A percentile compares a stretch with the other conserved stretches of the same genome.
These are phyloP conservation scores for Caenorhabditis latens DNA, from an alignment of 1,140 invertebrate species.

Conservation along the genomic window DNA sequence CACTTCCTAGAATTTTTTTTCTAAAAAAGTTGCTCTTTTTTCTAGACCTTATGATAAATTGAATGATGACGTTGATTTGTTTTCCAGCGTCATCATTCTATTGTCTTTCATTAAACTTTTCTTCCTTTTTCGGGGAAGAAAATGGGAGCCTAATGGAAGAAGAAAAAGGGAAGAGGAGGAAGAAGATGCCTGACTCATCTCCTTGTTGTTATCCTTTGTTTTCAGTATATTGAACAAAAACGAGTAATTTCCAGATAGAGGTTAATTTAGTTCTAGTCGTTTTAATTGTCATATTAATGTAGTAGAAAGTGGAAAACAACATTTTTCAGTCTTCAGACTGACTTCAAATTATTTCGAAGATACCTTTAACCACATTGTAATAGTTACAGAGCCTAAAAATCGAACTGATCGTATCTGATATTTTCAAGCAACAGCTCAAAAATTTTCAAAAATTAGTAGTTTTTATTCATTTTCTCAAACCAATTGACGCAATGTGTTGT, in stretches of 20 bases:
- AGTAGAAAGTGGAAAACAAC: neutral
- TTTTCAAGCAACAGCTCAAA: neutral
- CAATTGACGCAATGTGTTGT: conserved; percentile 1
- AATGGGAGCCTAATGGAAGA: neutral
- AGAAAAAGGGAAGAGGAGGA: conserved; percentile 1
- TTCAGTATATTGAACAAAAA: neutral
- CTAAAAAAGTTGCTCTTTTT: neutral
- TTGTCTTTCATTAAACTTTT: conserved; percentile 36
- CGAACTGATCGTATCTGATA: neutral
- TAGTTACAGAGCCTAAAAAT: too few species aligned
- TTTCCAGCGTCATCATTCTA: conserved; percentile 9
- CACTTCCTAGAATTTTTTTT: neutral
- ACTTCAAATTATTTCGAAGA: too few species aligned
- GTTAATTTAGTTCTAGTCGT: conserved; percentile 3
- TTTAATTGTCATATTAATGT: too few species aligned
- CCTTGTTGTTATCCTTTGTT: neutral
- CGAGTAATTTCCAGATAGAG: neutral
- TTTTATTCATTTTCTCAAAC: neutral
- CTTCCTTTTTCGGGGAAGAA: neutral
- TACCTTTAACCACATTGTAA: too few species aligned
- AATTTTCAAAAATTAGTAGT: too few species aligned
- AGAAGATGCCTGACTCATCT: conserved; percentile 8
- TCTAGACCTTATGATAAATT: conserved; percentile 4
- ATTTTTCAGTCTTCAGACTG: neutral
- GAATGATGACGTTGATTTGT: conserved; percentile 30